Base-by-base conservation (phyloP, 2,797 vertebrate genomes). In the Poeciliopsis presidionis region DNA sequence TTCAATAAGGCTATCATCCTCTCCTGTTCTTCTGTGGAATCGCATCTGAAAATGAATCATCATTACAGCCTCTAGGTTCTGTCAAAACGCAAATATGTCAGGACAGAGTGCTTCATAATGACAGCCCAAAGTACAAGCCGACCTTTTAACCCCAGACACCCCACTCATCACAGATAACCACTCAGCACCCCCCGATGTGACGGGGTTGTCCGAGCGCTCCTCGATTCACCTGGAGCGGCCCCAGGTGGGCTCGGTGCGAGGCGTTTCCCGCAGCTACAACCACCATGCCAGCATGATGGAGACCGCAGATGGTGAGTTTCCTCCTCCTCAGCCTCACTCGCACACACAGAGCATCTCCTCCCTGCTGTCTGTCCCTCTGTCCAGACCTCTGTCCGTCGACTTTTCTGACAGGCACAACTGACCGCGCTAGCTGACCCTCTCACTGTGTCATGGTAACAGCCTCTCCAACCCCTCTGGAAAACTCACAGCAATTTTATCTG, bases 151-250 rank as follows among this genome's bases (percentile, higher is more conserved):
- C 85, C 86, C 84, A 84, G 22, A 90, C 86, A 94, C 95, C 93
- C 91, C 91, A 77, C 74, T 93, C 91, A 88, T 88, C 92, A 81
- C 96, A 98, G 97, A 97, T 94, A 96, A 97, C 94, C 97, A 96
- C 93, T 95, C 95, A 51, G 96, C 97, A 1, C 98, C 98, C 81
- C 98, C 98, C 0, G 98, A 98, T 2, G 98, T 99, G 91, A 99
- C 98, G 0, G 97, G 97, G 86, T 94, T 98, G 65, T 94, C 95
- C 73, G 97, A 97, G 80, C 95, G 94, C 74, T 87, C 95, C 67
- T 90, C 93, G 3, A 80, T 92, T 82, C 95, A 95, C 69, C 87
- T 85, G 1, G 97, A 97, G 88, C 95, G 91, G 73, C 96, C 97
- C 0, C 97, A 96, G 91, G 94, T 96, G 59, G 95, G 95, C 12